Evolutionary conservation across 2,113 vertebrate genomes (phyloP), one percentile per base, ranked within the genome.

Genomic region (Heloderma charlesbogerti): DNA sequence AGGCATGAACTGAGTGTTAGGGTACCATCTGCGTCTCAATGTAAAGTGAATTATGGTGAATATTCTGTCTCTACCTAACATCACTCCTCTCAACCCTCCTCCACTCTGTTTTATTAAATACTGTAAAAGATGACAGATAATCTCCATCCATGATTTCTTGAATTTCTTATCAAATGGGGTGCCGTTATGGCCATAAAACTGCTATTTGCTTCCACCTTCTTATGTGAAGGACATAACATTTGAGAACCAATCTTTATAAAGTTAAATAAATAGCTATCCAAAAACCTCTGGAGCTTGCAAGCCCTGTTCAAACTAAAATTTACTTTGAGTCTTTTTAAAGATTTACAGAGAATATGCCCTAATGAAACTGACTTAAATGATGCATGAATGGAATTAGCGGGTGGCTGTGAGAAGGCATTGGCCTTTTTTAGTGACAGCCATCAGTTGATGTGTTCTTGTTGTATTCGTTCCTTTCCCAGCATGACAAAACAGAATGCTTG

Each of bases 241-340:
- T 34, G 79, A 51, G 79, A 34, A 81, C 29, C 15, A 27, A 43
- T 43, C 83, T 45, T 85, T 85, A 45, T 13, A 85, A 85, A 85
- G 37, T 85, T 22, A 66, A 45, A 31, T 37, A 43, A 34, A 48
- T 34, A 34, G 15, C 1, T 15, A 25, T 27, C 69, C 34, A 81
- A 57, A 88, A 86, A 54, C 31, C 79, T 67, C 78, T 45, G n/a
- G 63, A 78, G 31, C 60, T 69, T 66, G 34, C 31, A 40, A 40
- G 2, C 3, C 54, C 72, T 77, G 25, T 34, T 13, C 60, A 66
- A 75, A 34, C 29, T n/a, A 88, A 60, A 51, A 74, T 69, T 77
- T 88, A 67, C 85, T 95, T 69, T 31, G 8, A 12, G 74, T 71
- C 91, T 67, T 90, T 92, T 91, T 87, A 84, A 48, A 87, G n/a